A percentile compares a stretch with the other conserved stretches of the same genome.
Conservation (phyloP, 2,888 invertebrate genomes). For the Didymodactylos carnosus region DNA sequence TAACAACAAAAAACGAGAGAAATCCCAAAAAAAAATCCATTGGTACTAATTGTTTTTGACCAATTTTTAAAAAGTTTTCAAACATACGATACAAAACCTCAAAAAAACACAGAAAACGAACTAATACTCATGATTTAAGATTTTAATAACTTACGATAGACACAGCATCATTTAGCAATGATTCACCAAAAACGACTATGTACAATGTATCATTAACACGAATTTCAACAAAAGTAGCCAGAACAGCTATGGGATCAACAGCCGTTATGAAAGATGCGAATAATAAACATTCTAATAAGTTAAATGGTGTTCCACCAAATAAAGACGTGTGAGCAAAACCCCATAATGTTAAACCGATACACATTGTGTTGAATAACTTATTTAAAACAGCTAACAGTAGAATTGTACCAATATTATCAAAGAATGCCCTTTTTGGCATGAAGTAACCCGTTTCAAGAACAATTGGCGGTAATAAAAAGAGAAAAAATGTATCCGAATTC, state of each 20-base stretch:
- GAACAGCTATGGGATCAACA: constrained; percentile 85
- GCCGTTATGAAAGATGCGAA: constrained; percentile 81
- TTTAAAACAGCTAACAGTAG: constrained; percentile 61
- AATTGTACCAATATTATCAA: constrained; percentile 88
- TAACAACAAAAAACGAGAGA: constrained; percentile 74
- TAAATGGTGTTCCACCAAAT: constrained; percentile 36
- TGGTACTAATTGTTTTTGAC: constrained; percentile 52
- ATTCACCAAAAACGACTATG: constrained; percentile 94
- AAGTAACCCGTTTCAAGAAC: constrained; percentile 97
- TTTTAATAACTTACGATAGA: constrained; percentile 48
- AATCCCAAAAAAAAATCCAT: constrained; percentile 64
- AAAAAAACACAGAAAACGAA: neutral
- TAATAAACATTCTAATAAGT: constrained; percentile 27
- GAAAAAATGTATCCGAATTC: constrained; percentile 47
- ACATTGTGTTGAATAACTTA: constrained; percentile 74
- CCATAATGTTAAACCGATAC: constrained; percentile 25
- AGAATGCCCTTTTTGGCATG: constrained; percentile 89
- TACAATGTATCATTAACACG: constrained; percentile 92
- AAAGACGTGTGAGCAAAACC: constrained; percentile 3
- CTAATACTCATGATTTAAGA: neutral
- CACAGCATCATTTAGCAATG: constrained; percentile 85
- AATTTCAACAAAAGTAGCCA: constrained; percentile 90
- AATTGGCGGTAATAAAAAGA: constrained; percentile 91
- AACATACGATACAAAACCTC: constrained; percentile 82
- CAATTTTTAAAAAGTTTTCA: constrained; percentile 76